Percentiles rank a stretch among this genome's conserved stretches.
Evolutionary conservation across 2,888 invertebrate species (phyloP).

Genomic region (Miltochrista miniata): DNA sequence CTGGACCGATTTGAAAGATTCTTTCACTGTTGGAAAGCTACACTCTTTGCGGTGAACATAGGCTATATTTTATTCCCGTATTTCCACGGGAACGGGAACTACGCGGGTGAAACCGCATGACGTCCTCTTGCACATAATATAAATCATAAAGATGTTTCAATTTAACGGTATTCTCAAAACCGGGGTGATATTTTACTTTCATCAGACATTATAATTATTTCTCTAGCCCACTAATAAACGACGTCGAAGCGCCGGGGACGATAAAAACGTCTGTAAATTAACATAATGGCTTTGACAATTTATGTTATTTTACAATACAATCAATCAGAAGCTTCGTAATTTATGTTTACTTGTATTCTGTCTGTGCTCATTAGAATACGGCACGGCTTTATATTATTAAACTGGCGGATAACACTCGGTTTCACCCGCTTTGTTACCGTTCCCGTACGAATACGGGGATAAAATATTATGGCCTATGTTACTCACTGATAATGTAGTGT

Average conservation of each 20-base stretch:
- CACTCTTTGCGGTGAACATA: too few species aligned
- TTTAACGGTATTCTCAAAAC: conserved; percentile 47
- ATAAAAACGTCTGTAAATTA: conserved; percentile 62
- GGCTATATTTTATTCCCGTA: too few species aligned
- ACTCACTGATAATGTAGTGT: too few species aligned
- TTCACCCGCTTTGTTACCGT: too few species aligned
- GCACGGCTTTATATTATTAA: background rate
- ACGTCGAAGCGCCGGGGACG: conserved; percentile 34
- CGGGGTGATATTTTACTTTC: conserved; percentile 49
- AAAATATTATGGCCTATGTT: too few species aligned
- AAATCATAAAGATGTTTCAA: conserved; percentile 29
- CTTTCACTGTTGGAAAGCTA: too few species aligned
- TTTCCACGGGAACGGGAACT: too few species aligned
- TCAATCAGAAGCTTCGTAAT: conserved; percentile 44
- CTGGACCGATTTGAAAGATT: too few species aligned
- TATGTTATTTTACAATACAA: conserved; percentile 51
- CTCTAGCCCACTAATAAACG: conserved; percentile 34
- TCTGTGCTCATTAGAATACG: background rate
- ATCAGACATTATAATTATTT: conserved; percentile 37
- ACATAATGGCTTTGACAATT: conserved; percentile 60
- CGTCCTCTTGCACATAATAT: background rate
- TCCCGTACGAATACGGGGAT: too few species aligned
- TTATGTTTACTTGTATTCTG: conserved; percentile 34
- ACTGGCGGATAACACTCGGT: too few species aligned
- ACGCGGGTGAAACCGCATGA: too few species aligned